phyloP scores from a whole-genome alignment of 2,888 invertebrate species.

The Bursaphelenchus okinawaensis region DNA sequence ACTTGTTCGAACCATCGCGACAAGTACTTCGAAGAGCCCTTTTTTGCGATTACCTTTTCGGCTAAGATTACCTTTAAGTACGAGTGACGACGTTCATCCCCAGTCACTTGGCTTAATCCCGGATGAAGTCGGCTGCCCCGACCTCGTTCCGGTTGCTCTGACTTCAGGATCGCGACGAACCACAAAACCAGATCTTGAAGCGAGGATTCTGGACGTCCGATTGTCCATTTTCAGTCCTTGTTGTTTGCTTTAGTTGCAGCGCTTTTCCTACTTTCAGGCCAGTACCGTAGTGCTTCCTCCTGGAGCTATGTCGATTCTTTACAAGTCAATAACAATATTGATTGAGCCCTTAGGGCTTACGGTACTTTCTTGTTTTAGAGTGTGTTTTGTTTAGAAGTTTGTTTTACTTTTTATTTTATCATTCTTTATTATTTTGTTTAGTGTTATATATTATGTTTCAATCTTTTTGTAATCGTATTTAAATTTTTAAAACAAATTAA shows the following conservation, averaged over 20 bases:
- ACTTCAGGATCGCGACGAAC: neutral
- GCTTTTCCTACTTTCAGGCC: neutral
- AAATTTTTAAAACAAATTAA: too few species aligned
- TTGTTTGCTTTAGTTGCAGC: constrained; percentile 1
- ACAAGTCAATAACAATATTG: neutral
- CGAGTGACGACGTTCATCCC: constrained; percentile 5
- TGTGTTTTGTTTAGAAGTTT: too few species aligned
- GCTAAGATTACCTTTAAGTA: neutral
- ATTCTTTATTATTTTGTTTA: too few species aligned
- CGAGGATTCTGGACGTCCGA: neutral
- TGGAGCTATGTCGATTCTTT: neutral
- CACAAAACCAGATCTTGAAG: neutral
- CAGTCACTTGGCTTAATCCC: constrained; percentile 14
- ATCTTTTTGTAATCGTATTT: too few species aligned
- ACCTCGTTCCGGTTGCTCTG: neutral
- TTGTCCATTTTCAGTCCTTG: constrained; percentile 5
- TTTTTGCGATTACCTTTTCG: constrained; percentile 9
- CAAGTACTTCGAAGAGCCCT: neutral
- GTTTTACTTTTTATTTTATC: too few species aligned
- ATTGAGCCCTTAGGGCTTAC: too few species aligned
- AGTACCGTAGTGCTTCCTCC: neutral
- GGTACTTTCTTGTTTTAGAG: too few species aligned
- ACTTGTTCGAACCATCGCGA: constrained; percentile 2
- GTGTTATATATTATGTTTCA: too few species aligned
- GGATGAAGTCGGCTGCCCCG: neutral